phyloP scores from a whole-genome alignment of 1,140 invertebrate species.

The Scylla paramamosain region DNA sequence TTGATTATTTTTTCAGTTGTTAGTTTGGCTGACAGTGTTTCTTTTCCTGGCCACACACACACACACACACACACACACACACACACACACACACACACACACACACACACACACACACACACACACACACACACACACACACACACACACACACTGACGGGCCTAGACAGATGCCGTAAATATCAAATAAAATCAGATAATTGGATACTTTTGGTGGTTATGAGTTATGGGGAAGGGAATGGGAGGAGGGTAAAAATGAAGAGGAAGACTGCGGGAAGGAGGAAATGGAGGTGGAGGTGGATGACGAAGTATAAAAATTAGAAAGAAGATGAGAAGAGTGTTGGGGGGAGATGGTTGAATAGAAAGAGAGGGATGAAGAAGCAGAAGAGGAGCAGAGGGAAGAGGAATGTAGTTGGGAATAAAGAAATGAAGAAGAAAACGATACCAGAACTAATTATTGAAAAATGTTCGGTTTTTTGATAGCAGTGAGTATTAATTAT shows the following conservation, averaged over 20 bases:
- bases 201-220: slow-evolving; percentile 9
- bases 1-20: too few relatives aligned
- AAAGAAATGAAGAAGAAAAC: background rate
- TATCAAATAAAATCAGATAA: slow-evolving; percentile 15
- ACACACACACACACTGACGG: background rate
- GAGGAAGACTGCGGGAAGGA: background rate
- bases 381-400: too few relatives aligned
- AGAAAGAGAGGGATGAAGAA: too few relatives aligned
- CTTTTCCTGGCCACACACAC: too few relatives aligned
- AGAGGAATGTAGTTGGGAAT: too few relatives aligned
- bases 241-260: background rate
- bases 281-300: background rate
- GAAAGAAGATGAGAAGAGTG: too few relatives aligned
- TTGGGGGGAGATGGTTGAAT: too few relatives aligned
- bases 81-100: too few relatives aligned
- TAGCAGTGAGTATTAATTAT: background rate
- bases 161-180: background rate
- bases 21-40: too few relatives aligned
- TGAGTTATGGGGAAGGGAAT: background rate
- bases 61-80: too few relatives aligned
- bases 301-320: background rate
- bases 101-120: too few relatives aligned
- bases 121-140: too few relatives aligned
- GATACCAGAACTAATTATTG: background rate
- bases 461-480: background rate